Base-by-base conservation (phyloP, 2,797 vertebrate genomes). In the Sciurus carolinensis region DNA sequence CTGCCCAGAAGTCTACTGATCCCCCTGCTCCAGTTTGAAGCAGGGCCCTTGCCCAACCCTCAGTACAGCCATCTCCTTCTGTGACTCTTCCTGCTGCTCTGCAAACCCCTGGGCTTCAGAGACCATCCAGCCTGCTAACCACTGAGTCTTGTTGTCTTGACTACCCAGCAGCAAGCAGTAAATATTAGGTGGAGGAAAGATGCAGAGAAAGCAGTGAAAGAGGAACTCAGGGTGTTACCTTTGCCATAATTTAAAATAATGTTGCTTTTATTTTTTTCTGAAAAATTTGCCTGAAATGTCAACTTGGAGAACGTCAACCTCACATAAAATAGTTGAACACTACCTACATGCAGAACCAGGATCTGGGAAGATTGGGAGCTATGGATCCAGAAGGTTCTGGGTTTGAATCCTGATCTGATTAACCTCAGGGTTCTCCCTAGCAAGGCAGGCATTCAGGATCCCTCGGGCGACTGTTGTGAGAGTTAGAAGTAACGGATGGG, bases 61-160 rank as follows among this genome's bases (percentile, higher is more conserved):
- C 12, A 3, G 2, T 22, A 3, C 13, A 2, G 22, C 5, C 22
- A 0, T 15, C 59, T 30, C 4, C 5, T 36, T 30, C 7, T 36
- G 22, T 47, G 26, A 7, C 20, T 33, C 42, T 26, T 2, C 57
- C 42, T 14, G 10, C 7, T 47, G 36, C 59, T 83, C 47, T 4
- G 2, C 12, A 62, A 47, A 57, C 22, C 30, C 52, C 73, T 85
- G 0, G 26, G 28, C 50, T 86, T 64, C 39, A 28, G n/a, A 83
- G 26, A 36, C 47, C 39, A 82, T 64, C 22, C 59, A 76, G 79
- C 30, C 52, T 33, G 4, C 33, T 26, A 42, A 3, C 54, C 6
- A 12, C 13, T 33, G 33, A 28, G 36, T 39, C 36, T n/a, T 0
- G 3, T 39, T 2, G 22, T 30, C 14, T n/a, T 67, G 20, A 44